A percentile compares a stretch with the other conserved stretches of the same genome.
Evolutionary conservation across 2,113 vertebrate genomes (phyloP).

Genomic region (Malurus elegans): DNA sequence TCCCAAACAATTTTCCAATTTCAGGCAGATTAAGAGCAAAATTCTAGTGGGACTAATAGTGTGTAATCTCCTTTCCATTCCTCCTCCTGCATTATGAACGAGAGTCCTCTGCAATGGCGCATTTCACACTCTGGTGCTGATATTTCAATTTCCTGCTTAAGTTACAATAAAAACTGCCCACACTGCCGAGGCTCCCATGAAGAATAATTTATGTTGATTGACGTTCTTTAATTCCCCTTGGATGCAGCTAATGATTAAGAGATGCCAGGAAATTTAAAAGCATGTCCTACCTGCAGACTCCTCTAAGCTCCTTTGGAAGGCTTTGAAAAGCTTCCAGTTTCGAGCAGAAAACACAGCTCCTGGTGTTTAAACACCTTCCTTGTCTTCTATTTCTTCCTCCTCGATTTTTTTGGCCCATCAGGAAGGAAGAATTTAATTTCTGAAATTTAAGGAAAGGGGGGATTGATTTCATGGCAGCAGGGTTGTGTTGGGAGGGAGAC

Average conservation of each 20-base stretch:
- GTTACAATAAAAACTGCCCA: slow-evolving; percentile 57
- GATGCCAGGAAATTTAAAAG: slow-evolving; percentile 38
- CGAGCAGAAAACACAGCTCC: background rate
- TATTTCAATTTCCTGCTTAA: slow-evolving; percentile 63
- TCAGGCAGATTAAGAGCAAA: slow-evolving; percentile 45
- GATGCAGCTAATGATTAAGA: slow-evolving; percentile 57
- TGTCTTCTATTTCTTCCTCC: background rate
- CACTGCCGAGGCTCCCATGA: slow-evolving; percentile 22
- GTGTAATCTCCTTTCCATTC: slow-evolving; percentile 46
- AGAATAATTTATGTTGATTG: slow-evolving; percentile 63
- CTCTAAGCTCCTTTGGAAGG: slow-evolving; percentile 40
- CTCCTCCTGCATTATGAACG: slow-evolving; percentile 2
- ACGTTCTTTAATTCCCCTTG: slow-evolving; percentile 49
- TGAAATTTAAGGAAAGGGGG: background rate
- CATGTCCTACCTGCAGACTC: slow-evolving; percentile 9
- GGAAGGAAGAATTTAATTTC: background rate
- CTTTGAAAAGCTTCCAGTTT: slow-evolving; percentile 31
- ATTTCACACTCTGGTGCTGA: slow-evolving; percentile 37
- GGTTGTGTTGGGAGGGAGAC: background rate
- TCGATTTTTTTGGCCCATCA: background rate
- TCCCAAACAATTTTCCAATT: slow-evolving; percentile 26
- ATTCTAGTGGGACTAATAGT: slow-evolving; percentile 47
- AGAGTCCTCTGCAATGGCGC: slow-evolving; percentile 6
- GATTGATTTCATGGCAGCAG: background rate
- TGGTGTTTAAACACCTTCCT: background rate